phyloP scores from a whole-genome alignment of 2,113 vertebrate genomes.

The Caloenas nicobarica region DNA sequence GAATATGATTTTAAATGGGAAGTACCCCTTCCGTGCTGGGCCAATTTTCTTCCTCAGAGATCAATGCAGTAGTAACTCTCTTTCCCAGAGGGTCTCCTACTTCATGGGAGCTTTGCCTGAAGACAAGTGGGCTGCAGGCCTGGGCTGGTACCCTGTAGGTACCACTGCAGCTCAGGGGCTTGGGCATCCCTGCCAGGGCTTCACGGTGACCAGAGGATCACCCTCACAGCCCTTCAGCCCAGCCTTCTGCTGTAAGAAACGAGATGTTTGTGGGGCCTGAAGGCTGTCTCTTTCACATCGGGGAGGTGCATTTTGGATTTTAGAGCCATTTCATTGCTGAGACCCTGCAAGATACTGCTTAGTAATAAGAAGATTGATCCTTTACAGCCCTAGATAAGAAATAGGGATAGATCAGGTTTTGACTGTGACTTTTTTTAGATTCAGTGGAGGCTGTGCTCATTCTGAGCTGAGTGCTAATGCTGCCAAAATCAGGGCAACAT shows the following conservation, averaged over 20 bases:
- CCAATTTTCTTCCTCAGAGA: neutral
- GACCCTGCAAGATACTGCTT: neutral
- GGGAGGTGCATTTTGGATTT: neutral
- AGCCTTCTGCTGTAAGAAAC: neutral
- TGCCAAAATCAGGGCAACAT: fast-evolving
- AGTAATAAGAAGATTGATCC: neutral
- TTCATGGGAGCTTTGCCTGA: neutral
- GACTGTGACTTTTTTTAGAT: neutral
- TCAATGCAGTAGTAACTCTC: neutral
- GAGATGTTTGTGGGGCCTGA: neutral
- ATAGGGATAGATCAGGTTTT: neutral
- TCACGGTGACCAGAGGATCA: fast-evolving
- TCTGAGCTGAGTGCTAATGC: neutral
- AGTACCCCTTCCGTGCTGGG: neutral
- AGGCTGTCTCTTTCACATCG: neutral
- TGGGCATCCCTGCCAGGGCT: neutral
- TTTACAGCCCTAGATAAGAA: neutral
- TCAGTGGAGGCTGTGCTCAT: neutral
- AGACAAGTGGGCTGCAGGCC: neutral
- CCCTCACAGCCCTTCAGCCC: neutral
- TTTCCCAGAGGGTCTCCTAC: neutral
- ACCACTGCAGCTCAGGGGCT: fast-evolving
- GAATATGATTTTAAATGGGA: neutral
- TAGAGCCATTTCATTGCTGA: fast-evolving
- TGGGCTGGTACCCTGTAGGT: neutral